Base-by-base conservation (phyloP, 92 coral and sea anemone genomes). In the Bergia sp. region DNA sequence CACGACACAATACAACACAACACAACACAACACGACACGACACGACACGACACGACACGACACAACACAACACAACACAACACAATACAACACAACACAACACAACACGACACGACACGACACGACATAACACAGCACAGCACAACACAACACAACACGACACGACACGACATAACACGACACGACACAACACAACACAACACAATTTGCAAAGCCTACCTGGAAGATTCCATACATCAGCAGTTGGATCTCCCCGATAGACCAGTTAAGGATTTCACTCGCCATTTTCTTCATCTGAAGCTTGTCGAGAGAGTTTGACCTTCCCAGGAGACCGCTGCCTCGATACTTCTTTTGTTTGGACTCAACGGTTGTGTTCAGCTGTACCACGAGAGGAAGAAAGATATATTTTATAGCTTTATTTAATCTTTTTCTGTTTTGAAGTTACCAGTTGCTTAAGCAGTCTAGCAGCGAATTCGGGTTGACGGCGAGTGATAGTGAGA, bases 281-380 rank as follows among this genome's bases (percentile, higher is more conserved):
- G 99, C 99, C 95, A 97, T 94, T 84, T 96, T 97, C 92, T 95
- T 94, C 97, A 97, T 93, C 85, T 96, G 99, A 23, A 94, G 82
- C 73, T 93, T 93, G 86, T 97, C 98, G 18, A 97, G 91, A 9
- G 98, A 90, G 83, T 97, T 98, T 16, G 96, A 92, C 49, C 94
- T 77, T 4, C 99, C 99, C 13, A 97, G 93, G 65, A 93, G 98
- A 37, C 95, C 92, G 65, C 98, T 97, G 10, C 97, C 96, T 21
- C 96, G 93, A 66, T 96, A 96, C 47, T 96, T 96, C 47, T 71
- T 94, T 83, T 93, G 94, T 81, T 92, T 93, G 38, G 96, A 88
- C 64, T 97, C 99, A 61, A 94, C 96, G 0, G 98, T 74, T 5
- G 96, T 94, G 83, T 96, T 97, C 73, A 97, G 73, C 99, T 97